These are phyloP conservation scores for Salvator merianae DNA, from an alignment of 2,113 vertebrate species.

Conservation along the genomic window DNA sequence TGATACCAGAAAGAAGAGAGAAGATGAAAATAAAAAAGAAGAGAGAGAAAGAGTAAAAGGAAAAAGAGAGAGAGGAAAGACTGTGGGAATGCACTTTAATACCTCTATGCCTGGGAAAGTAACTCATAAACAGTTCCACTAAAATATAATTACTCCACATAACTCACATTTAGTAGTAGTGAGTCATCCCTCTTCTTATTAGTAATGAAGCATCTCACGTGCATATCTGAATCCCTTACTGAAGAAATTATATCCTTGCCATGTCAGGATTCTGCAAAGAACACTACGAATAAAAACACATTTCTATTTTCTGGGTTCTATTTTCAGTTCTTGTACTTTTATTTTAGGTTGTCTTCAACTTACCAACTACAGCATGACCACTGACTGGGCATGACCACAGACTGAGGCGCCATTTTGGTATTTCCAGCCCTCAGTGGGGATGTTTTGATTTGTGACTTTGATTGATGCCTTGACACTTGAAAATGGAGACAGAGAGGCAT, in stretches of 20 bases:
- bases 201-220: conserved; percentile 25
- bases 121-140: conserved; percentile 64
- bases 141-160: conserved; percentile 57
- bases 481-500: too few relatives aligned
- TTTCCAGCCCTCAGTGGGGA: too few relatives aligned
- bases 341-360: too few relatives aligned
- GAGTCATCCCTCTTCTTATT: conserved; percentile 45
- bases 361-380: too few relatives aligned
- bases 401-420: too few relatives aligned
- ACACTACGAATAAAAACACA: not conserved
- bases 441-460: too few relatives aligned
- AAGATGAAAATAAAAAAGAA: not conserved
- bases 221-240: conserved; percentile 16
- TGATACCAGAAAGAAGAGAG: not conserved
- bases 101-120: conserved; percentile 49
- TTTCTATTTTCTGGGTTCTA: conserved; percentile 5
- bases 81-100: conserved; percentile 29
- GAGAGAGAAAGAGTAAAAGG: not conserved
- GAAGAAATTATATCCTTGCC: conserved; percentile 22
- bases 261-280: conserved; percentile 4
- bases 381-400: too few relatives aligned
- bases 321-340: not conserved
- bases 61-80: not conserved
- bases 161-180: conserved; percentile 50
- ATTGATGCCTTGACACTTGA: too few relatives aligned